Percentiles rank a stretch among this genome's conserved stretches.
These are phyloP conservation scores for Cryptotermes secundus DNA, from an alignment of 1,140 invertebrate genomes.

Conservation along the genomic window DNA sequence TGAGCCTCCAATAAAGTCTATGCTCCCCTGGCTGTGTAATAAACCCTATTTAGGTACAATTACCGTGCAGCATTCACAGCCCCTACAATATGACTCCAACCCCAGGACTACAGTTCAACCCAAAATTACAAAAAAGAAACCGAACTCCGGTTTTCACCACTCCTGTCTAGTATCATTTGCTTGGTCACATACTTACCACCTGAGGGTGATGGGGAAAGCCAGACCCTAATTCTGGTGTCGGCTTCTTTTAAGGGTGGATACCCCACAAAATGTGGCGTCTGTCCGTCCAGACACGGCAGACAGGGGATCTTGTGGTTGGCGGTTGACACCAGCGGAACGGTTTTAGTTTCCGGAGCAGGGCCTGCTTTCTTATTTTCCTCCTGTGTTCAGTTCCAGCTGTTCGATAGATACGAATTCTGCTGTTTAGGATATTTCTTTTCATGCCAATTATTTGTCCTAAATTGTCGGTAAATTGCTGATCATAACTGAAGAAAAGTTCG, in stretches of 20 bases:
- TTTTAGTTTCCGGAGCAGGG: background rate
- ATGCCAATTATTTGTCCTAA: slow-evolving; percentile 23
- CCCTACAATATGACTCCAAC: background rate
- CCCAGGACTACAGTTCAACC: background rate
- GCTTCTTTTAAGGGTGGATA: background rate
- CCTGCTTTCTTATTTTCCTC: background rate
- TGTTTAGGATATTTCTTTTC: background rate
- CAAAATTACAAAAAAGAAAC: background rate
- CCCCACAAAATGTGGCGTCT: background rate
- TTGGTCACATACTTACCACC: background rate
- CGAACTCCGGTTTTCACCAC: background rate
- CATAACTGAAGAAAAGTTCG: background rate
- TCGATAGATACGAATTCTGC: background rate
- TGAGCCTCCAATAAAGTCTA: background rate
- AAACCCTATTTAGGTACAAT: background rate
- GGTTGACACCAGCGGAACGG: background rate
- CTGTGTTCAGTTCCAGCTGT: background rate
- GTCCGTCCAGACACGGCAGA: background rate
- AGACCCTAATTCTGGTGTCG: background rate
- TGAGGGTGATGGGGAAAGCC: background rate
- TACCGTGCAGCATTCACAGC: background rate
- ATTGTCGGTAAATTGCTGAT: slow-evolving; percentile 25
- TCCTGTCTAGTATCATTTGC: background rate
- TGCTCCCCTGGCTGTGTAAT: background rate
- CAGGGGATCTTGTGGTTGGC: background rate